A percentile compares a stretch with the other conserved stretches of the same genome.
These are phyloP conservation scores for Papilio protenor DNA, from an alignment of 2,888 invertebrate genomes.

Conservation along the genomic window DNA sequence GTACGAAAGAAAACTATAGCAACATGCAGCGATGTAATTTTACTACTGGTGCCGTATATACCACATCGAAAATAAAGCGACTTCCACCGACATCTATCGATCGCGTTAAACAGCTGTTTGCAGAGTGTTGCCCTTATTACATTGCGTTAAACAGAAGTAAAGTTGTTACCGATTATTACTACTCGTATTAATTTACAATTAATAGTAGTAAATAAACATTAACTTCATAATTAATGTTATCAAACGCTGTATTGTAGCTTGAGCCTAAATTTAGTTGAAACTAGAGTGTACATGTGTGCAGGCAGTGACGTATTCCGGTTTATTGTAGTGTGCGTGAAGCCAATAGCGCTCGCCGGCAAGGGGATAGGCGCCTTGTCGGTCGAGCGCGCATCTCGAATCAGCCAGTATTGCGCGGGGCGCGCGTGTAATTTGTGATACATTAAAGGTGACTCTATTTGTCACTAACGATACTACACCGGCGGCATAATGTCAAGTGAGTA, in stretches of 20 bases:
- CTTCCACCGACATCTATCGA: slow-evolving; percentile 84
- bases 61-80: slow-evolving; percentile 80
- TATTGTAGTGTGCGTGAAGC: slow-evolving; percentile 53
- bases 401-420: slow-evolving; percentile 75
- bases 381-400: slow-evolving; percentile 73
- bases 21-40: slow-evolving; percentile 66
- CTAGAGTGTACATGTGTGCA: not conserved
- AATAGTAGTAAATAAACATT: not conserved
- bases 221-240: not conserved
- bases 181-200: not conserved
- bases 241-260: not conserved
- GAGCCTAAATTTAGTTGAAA: not conserved
- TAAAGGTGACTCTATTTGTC: slow-evolving; percentile 78
- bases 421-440: slow-evolving; percentile 75
- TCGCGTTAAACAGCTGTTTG: slow-evolving; percentile 75
- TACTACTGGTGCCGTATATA: slow-evolving; percentile 81
- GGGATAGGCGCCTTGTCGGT: slow-evolving; percentile 59
- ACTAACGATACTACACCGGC: slow-evolving; percentile 75
- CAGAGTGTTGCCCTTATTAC: slow-evolving; percentile 63
- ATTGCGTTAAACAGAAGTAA: not conserved
- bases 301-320: slow-evolving; percentile 47
- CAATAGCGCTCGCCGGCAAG: slow-evolving; percentile 56
- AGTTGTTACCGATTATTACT: not conserved
- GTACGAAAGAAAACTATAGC: slow-evolving; percentile 68
- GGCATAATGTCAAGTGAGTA: slow-evolving; percentile 80